Base-by-base conservation (phyloP, 2,888 invertebrate genomes). In the Nezara viridula region DNA sequence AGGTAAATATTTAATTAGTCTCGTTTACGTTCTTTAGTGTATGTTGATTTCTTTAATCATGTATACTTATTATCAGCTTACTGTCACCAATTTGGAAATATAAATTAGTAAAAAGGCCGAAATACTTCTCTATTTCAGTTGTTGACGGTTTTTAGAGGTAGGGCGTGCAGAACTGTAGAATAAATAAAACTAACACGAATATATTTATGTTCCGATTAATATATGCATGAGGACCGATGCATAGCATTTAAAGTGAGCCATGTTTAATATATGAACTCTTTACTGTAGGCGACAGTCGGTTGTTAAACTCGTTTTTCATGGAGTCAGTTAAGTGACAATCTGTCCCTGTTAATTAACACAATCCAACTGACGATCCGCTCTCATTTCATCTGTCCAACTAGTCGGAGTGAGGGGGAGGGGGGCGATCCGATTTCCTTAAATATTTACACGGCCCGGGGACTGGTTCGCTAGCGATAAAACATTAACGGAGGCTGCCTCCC, bases 371-470 rank as follows among this genome's bases (percentile, higher is more conserved):
- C 81, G 81, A 81, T 81, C 81, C 81, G 55, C 37, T 32, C 86
- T 52, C 86, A 86, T 86, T 86, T 86, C 86, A 86, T 86, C 86
- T 86, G 86, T 86, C 86, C 52, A 86, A 52, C 86, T 86, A 86
- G 86, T 86, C 86, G 55, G 86, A 40, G 52, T n/a, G 27, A n/a
- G n/a, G 86, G 52, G 55, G 44, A 10, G n/a, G 86, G 52, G 55
- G 40, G 52, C 52, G 86, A 55, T 86, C 86, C 52, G 86, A 86
- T 86, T 86, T 86, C 55, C 86, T 86, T 86, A 55, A 86, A 86
- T 86, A 86, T 86, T 86, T 52, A 86, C 55, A 55, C 32, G 55
- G 32, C 52, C 40, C 86, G 50, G 86, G 19, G 81, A 12, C 40
- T n/a, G 44, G n/a, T 40, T 1, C 81, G 12, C 81, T 81, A 73